Evolutionary conservation across 1,140 invertebrate genomes (phyloP), one percentile per base, ranked within the genome.

Genomic region (Spodoptera frugiperda): DNA sequence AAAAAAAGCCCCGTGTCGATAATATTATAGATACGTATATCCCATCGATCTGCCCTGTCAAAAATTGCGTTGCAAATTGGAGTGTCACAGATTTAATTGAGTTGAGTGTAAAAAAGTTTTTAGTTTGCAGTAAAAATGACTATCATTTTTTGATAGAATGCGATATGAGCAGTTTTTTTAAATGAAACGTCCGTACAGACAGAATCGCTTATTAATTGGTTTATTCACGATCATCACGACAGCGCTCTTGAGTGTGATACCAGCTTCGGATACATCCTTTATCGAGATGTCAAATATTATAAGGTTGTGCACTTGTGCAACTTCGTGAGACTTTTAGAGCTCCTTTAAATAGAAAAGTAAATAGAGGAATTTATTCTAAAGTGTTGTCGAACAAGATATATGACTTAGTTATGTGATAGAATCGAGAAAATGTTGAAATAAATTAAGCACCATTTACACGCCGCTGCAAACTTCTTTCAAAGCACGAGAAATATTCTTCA

Each of bases 1-100:
- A 9, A 39, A 39, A 39, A 39, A 39, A 4, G 9, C 9, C 2
- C 2, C 5, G 2, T 30, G 25, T 30, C 25, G 2, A 3, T 5
- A 39, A 39, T 39, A 39, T 39, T 4, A 39, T 8, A 39, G 6
- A 39, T 39, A 33, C 33, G 4, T 33, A 33, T 5, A 33, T 33
- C 6, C 33, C 6, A 9, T 33, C 33, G 33, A 25, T 25, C 21
- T 25, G 3, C 21, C 3, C 33, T 33, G n/a, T 15, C 48, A 73
- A 73, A 73, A 73, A 11, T 54, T 48, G 12, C 17, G 71, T 61
- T 49, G 39, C 53, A 49, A 73, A 73, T 73, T 73, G 71, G 48
- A 59, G 71, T 61, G 71, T 73, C 71, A 73, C 9, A 73, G 44
- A 48, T 61, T 73, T 73, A 61, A 73, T 73, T 59, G 71, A 73